A percentile compares a stretch with the other conserved stretches of the same genome.
These are phyloP conservation scores for Lycodopsis pacificus DNA, from an alignment of 2,797 vertebrate species.

Conservation along the genomic window DNA sequence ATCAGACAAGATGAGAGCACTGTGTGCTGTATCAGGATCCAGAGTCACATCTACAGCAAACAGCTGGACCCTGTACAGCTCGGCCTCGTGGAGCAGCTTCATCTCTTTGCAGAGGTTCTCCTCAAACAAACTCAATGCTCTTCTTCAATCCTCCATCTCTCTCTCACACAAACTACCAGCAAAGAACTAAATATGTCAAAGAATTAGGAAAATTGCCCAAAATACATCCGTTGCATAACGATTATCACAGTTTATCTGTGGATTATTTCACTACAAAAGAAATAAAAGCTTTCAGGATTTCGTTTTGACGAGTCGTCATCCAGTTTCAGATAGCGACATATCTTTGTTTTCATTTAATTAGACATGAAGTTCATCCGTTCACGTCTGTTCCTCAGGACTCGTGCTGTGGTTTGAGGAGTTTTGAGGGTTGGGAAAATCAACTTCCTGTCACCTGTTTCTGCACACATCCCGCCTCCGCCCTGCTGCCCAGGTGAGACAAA, in stretches of 20 bases:
- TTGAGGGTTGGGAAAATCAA: slow-evolving; percentile 66
- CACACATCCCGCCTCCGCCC: not conserved
- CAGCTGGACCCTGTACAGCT: no score
- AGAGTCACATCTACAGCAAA: no score
- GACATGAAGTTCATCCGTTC: no score
- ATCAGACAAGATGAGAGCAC: no score
- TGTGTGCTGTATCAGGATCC: no score
- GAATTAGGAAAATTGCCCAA: not conserved
- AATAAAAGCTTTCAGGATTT: not conserved
- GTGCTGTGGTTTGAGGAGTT: slow-evolving; percentile 72
- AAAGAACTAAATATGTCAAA: not conserved
- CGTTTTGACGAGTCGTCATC: not conserved
- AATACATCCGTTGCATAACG: not conserved
- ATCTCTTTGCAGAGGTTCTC: no score
- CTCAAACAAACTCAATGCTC: no score
- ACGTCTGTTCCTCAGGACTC: slow-evolving; percentile 51
- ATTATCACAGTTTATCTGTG: not conserved
- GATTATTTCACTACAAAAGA: not conserved
- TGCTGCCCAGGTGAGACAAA: slow-evolving; percentile 29
- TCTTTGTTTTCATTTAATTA: no score
- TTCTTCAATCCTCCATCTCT: not conserved
- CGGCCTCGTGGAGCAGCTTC: no score
- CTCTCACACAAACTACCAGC: not conserved
- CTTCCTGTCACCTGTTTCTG: slow-evolving; percentile 67
- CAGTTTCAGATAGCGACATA: not conserved